Evolutionary conservation across 1,140 invertebrate species (phyloP).

Genomic region (Calephelis virginiensis): DNA sequence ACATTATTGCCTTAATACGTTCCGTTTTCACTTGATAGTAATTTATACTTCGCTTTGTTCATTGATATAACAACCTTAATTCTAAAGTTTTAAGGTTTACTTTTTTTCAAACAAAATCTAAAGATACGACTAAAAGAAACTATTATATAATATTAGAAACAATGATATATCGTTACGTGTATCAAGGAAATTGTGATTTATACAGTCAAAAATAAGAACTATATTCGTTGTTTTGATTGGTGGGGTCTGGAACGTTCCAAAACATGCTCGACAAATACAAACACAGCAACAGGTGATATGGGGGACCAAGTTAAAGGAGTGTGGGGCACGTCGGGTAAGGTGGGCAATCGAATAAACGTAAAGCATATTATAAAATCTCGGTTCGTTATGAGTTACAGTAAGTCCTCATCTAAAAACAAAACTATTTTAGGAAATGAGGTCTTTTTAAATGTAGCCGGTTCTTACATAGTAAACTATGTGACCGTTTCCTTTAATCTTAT

Average conservation of each 20-base stretch:
- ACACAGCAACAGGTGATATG: slow-evolving; percentile 12
- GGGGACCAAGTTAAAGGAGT: slow-evolving; percentile 17
- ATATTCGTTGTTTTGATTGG: slow-evolving; percentile 5
- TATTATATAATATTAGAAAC: slow-evolving; percentile 25
- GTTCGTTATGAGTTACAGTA: no score
- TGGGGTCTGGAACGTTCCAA: slow-evolving; percentile 10
- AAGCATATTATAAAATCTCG: no score
- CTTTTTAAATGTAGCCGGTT: no score
- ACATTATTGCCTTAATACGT: slow-evolving; percentile 20
- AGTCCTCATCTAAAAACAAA: no score
- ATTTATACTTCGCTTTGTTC: neutral
- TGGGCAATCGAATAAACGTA: neutral
- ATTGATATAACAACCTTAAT: slow-evolving; percentile 10
- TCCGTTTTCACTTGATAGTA: slow-evolving; percentile 17
- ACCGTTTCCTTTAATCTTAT: no score
- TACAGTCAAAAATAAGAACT: slow-evolving; percentile 8
- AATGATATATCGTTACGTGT: slow-evolving; percentile 14
- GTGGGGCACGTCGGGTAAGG: neutral
- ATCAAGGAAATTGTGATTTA: slow-evolving; percentile 15
- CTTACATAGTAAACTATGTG: no score
- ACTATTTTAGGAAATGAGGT: no score
- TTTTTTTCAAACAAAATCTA: neutral
- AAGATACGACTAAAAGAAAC: slow-evolving; percentile 19
- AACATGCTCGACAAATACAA: slow-evolving; percentile 14
- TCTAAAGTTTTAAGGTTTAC: neutral